Evolutionary conservation across 2,888 invertebrate species (phyloP).

Genomic region (Acronicta alni): DNA sequence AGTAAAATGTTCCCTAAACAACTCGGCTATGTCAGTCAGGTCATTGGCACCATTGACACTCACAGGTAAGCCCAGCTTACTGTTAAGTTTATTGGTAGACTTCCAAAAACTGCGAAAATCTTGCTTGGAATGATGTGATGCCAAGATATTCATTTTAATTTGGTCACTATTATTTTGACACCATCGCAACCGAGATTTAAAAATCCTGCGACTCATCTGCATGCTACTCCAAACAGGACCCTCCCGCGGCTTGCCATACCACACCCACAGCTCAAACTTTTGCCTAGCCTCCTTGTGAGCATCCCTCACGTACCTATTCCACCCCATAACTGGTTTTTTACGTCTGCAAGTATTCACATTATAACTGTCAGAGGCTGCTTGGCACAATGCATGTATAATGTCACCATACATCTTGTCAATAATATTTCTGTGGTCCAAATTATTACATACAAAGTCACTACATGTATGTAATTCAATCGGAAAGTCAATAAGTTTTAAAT

Average conservation of each 20-base stretch:
- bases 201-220: conserved; percentile 1
- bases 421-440: conserved; percentile 1
- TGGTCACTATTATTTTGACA: conserved; percentile 11
- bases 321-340: conserved; percentile 3
- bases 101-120: conserved; percentile 14
- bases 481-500: conserved; percentile 4
- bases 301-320: conserved; percentile 11
- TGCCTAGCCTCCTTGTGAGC: conserved; percentile 7
- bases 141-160: conserved; percentile 9
- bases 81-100: conserved; percentile 8
- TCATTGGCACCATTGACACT: conserved; percentile 3
- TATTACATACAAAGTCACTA: conserved; percentile 2
- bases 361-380: conserved; percentile 4
- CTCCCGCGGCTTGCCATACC: conserved; percentile 1
- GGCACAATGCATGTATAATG: conserved; percentile 1
- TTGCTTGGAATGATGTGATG: conserved; percentile 1
- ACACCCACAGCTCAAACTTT: conserved; percentile 2
- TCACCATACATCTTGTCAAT: conserved; percentile 4
- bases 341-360: neutral
- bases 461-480: neutral
- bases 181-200: conserved; percentile 6
- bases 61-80: conserved; percentile 3
- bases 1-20: conserved; percentile 3
- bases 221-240: conserved; percentile 4
- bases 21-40: neutral